phyloP scores from a whole-genome alignment of 2,797 vertebrate species.

The Xiphophorus birchmanni region DNA sequence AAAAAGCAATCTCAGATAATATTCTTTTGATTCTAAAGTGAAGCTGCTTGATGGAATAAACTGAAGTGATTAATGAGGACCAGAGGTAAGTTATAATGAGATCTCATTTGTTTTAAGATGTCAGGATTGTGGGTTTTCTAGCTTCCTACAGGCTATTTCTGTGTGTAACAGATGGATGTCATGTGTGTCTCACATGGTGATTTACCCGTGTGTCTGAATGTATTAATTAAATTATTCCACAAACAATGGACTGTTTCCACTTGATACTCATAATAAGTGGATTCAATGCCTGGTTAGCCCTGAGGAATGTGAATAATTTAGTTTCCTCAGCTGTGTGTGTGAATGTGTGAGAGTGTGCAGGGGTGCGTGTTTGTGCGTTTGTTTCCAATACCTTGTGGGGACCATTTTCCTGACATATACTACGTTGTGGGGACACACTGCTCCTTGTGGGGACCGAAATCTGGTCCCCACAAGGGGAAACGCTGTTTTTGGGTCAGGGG shows the following conservation, averaged over 20 bases:
- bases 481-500: too few relatives aligned
- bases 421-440: too few relatives aligned
- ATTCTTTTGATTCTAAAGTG: constrained; percentile 16
- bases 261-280: constrained; percentile 71
- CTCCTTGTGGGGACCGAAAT: too few relatives aligned
- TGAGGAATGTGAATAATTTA: constrained; percentile 77
- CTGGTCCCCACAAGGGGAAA: too few relatives aligned
- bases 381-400: too few relatives aligned
- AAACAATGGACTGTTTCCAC: constrained; percentile 48
- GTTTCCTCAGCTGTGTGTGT: constrained; percentile 37
- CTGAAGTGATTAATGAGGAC: background rate
- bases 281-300: constrained; percentile 61
- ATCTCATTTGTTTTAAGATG: background rate
- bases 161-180: constrained; percentile 22
- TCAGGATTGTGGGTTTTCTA: background rate
- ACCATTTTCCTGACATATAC: too few relatives aligned
- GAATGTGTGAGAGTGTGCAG: background rate
- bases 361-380: too few relatives aligned
- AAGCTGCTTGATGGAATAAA: constrained; percentile 19
- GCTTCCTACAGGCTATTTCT: constrained; percentile 7
- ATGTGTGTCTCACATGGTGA: constrained; percentile 32
- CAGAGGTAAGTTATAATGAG: constrained; percentile 14
- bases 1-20: constrained; percentile 17
- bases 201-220: constrained; percentile 27
- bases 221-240: constrained; percentile 65